Conservation (phyloP, 2,797 vertebrate genomes). For the Hydrolagus colliei region DNA sequence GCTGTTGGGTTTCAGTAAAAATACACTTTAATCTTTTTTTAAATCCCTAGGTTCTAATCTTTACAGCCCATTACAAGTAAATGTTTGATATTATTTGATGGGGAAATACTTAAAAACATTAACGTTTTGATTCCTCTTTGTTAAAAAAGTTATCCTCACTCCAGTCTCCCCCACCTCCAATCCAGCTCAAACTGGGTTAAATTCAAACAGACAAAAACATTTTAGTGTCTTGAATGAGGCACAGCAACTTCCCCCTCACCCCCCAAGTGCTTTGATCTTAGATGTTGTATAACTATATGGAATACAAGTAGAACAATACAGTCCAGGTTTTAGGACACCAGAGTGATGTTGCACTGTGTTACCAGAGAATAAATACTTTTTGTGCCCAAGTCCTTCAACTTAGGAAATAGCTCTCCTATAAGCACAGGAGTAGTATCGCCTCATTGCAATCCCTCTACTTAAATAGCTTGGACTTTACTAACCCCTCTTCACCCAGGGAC, state of each 20-base stretch:
- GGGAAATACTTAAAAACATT: too few relatives aligned
- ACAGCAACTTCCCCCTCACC: background rate
- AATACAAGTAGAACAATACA: background rate
- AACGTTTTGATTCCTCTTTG: too few relatives aligned
- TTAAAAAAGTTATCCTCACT: too few relatives aligned
- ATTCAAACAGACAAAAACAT: background rate
- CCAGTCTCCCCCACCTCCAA: background rate
- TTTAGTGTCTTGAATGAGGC: background rate
- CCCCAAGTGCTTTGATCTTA: background rate
- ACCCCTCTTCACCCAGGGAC: too few relatives aligned
- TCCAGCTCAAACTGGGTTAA: background rate
- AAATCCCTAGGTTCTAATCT: conserved; percentile 23
- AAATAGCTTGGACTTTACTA: too few relatives aligned
- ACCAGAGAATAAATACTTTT: background rate
- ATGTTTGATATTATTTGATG: background rate
- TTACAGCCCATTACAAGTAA: background rate
- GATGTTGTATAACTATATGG: background rate
- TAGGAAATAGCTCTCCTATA: background rate
- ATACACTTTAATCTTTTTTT: conserved; percentile 38
- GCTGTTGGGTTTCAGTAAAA: conserved; percentile 39
- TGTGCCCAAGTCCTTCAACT: background rate
- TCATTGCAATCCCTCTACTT: too few relatives aligned
- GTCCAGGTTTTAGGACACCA: background rate
- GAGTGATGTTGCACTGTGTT: background rate
- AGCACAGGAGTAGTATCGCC: background rate